Evolutionary conservation across 1,140 invertebrate species (phyloP).

Genomic region (Dryas iulia): DNA sequence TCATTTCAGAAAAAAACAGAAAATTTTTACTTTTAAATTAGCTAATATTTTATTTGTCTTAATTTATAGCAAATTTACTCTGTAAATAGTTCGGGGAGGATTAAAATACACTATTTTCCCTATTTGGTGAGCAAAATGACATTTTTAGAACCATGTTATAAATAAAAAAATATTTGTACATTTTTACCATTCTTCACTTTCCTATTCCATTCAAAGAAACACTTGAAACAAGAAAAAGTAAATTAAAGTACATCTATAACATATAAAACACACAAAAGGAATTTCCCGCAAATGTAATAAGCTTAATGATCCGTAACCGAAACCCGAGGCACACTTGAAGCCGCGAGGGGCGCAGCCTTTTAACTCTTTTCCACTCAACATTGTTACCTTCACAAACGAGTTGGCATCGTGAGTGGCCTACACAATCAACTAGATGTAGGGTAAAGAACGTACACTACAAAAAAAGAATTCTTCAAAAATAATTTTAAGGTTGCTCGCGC

Average conservation of each 20-base stretch:
- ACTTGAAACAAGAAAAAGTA: not conserved
- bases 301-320: conserved; percentile 56
- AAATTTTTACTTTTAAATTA: too few relatives aligned
- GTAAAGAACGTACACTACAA: conserved; percentile 28
- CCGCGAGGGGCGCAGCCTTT: conserved; percentile 43
- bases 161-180: not conserved
- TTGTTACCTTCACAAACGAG: conserved; percentile 72
- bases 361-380: conserved; percentile 69
- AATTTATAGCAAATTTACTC: too few relatives aligned
- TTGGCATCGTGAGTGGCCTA: conserved; percentile 54
- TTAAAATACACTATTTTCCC: too few relatives aligned
- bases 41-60: too few relatives aligned
- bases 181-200: not conserved
- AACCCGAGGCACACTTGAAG: conserved; percentile 44
- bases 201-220: not conserved
- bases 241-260: not conserved
- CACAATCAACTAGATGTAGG: conserved; percentile 48
- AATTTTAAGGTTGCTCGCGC: not conserved
- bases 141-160: too few relatives aligned
- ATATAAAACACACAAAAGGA: conserved; percentile 22
- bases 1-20: too few relatives aligned
- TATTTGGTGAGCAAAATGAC: too few relatives aligned
- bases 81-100: too few relatives aligned
- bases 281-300: conserved; percentile 43
- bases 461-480: conserved; percentile 12